Percentiles rank a stretch among this genome's conserved stretches.
Evolutionary conservation across 2,113 vertebrate genomes (phyloP).

Genomic region (Tachysurus vachellii): DNA sequence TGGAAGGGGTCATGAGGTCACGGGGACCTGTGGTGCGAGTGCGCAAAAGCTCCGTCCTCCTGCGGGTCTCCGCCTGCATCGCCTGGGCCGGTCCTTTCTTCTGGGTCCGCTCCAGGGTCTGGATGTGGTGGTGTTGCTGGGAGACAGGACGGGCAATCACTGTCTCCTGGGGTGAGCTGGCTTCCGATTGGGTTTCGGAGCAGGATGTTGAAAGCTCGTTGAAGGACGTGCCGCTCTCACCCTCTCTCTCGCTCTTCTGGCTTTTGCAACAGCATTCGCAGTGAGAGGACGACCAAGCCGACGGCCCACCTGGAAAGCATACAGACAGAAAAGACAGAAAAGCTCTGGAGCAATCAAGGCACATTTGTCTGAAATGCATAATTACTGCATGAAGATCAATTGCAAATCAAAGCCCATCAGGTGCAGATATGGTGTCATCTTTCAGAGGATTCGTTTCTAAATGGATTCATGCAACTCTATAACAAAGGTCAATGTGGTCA

Average conservation of each 20-base stretch:
- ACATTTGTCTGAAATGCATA: background rate
- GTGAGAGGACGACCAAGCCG: conserved; percentile 85
- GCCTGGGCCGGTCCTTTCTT: conserved; percentile 86
- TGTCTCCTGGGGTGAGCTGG: conserved; percentile 93
- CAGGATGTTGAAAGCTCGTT: conserved; percentile 97
- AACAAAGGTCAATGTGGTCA: conserved; percentile 40
- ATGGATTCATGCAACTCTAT: conserved; percentile 31
- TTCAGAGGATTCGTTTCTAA: background rate
- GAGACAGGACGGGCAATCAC: conserved; percentile 90
- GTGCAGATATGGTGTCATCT: conserved; percentile 21
- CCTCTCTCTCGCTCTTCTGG: conserved; percentile 90
- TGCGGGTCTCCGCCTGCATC: conserved; percentile 84
- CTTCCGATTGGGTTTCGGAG: conserved; percentile 96
- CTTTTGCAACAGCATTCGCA: conserved; percentile 98
- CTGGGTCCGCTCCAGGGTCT: conserved; percentile 89
- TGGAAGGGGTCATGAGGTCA: conserved; percentile 79
- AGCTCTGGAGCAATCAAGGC: conserved; percentile 17
- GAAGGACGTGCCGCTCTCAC: conserved; percentile 94
- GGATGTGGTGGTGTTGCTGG: conserved; percentile 86
- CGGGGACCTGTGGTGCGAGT: conserved; percentile 88
- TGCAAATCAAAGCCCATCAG: background rate
- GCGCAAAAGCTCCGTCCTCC: conserved; percentile 93
- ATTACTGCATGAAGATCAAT: background rate
- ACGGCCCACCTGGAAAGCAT: conserved; percentile 80
- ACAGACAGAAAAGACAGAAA: conserved; percentile 43